A percentile compares a stretch with the other conserved stretches of the same genome.
phyloP scores from a whole-genome alignment of 1,140 invertebrate species.

The Tetramorium parvispinum region DNA sequence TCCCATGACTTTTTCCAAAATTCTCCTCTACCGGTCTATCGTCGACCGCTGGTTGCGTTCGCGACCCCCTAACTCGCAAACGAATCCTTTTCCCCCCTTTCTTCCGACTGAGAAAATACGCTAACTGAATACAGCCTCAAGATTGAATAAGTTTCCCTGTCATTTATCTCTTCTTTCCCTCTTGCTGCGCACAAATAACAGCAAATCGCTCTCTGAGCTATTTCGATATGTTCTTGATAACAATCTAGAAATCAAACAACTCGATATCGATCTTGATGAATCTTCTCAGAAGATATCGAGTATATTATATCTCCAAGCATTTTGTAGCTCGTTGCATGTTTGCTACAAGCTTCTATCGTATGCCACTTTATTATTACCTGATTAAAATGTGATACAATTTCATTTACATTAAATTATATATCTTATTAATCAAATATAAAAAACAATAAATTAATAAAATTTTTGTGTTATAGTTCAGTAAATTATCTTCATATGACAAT shows the following conservation, averaged over 20 bases:
- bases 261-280: not conserved
- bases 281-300: not conserved
- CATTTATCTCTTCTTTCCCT: not conserved
- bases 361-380: not conserved
- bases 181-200: not conserved
- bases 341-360: not conserved
- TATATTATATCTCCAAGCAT: not conserved
- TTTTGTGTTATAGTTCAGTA: not conserved
- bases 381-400: not conserved
- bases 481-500: not conserved
- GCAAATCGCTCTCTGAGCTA: not conserved
- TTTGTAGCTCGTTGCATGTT: not conserved
- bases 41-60: not conserved
- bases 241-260: not conserved
- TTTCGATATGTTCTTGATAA: not conserved
- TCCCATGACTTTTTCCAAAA: slow-evolving; percentile 65
- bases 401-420: not conserved
- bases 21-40: not conserved
- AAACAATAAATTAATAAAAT: not conserved
- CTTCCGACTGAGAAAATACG: not conserved
- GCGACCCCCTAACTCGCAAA: not conserved
- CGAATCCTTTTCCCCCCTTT: not conserved
- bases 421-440: not conserved
- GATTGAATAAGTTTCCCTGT: slow-evolving; percentile 34
- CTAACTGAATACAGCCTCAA: slow-evolving; percentile 13